phyloP scores from a whole-genome alignment of 2,113 vertebrate species.

The Cisticola juncidis region DNA sequence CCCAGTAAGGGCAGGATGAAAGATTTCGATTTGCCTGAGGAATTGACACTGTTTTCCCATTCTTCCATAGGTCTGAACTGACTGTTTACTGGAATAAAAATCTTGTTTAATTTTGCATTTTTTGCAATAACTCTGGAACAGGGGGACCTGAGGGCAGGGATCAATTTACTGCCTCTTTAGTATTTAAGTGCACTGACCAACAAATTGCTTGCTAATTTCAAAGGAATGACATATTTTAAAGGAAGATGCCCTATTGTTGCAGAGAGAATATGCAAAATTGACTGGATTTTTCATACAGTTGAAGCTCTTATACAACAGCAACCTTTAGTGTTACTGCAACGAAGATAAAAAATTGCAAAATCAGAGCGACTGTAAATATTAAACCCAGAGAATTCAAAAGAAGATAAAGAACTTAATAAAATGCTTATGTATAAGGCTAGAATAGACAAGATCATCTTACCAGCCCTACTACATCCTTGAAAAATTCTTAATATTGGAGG shows the following conservation, averaged over 20 bases:
- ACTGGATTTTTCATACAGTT: not conserved
- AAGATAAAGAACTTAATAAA: not conserved
- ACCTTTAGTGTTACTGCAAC: not conserved
- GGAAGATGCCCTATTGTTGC: not conserved
- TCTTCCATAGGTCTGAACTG: not conserved
- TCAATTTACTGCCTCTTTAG: conserved; percentile 5
- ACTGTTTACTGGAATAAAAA: not conserved
- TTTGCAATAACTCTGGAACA: not conserved
- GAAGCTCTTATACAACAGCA: not conserved
- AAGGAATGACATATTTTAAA: not conserved
- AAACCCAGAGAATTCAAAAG: not conserved
- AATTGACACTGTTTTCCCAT: not conserved
- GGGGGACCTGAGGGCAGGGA: not conserved
- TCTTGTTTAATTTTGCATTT: conserved; percentile 8
- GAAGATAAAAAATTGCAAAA: not conserved
- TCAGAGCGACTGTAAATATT: not conserved
- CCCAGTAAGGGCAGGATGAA: not conserved
- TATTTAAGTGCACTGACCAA: not conserved
- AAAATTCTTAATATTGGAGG: not conserved
- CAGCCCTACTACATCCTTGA: not conserved
- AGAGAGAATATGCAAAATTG: not conserved
- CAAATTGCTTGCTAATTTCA: conserved; percentile 16
- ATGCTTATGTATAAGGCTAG: not conserved
- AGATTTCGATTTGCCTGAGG: not conserved
- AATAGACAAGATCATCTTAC: not conserved